Conservation (phyloP, 2,888 invertebrate species). For the Harpalus rubripes region DNA sequence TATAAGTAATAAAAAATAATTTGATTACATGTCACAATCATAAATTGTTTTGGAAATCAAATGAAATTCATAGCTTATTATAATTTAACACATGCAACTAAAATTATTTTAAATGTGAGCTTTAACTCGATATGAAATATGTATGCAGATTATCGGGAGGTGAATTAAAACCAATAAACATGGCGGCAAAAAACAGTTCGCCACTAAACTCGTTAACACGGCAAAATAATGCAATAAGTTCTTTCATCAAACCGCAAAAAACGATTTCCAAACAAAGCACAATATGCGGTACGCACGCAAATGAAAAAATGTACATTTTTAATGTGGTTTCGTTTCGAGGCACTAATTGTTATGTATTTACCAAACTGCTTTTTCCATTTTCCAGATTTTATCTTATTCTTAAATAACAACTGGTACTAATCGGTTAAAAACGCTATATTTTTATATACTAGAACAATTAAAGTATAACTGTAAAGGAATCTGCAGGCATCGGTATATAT, state of each 20-base stretch:
- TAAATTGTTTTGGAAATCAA: constrained; percentile 38
- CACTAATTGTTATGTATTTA: too few species aligned
- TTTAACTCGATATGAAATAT: constrained; percentile 46
- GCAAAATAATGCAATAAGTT: constrained; percentile 36
- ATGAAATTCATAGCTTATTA: constrained; percentile 32
- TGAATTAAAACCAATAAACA: constrained; percentile 43
- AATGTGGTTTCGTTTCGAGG: not conserved
- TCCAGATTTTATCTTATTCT: too few species aligned
- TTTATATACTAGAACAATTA: too few species aligned
- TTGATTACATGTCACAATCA: constrained; percentile 3
- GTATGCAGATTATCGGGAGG: constrained; percentile 31
- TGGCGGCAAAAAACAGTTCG: constrained; percentile 5
- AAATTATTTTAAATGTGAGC: constrained; percentile 36
- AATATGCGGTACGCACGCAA: constrained; percentile 10
- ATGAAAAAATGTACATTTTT: constrained; percentile 27
- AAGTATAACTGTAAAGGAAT: too few species aligned
- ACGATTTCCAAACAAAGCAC: constrained; percentile 22
- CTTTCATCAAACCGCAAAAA: constrained; percentile 33
- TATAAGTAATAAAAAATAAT: constrained; percentile 19
- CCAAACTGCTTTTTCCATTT: too few species aligned
- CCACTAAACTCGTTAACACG: constrained; percentile 44
- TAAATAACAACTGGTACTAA: too few species aligned
- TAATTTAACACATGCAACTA: constrained; percentile 22
- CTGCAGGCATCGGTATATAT: too few species aligned
- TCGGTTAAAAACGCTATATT: too few species aligned